Evolutionary conservation across 2,797 vertebrate species (phyloP).

Genomic region (Diglossa cyanea): DNA sequence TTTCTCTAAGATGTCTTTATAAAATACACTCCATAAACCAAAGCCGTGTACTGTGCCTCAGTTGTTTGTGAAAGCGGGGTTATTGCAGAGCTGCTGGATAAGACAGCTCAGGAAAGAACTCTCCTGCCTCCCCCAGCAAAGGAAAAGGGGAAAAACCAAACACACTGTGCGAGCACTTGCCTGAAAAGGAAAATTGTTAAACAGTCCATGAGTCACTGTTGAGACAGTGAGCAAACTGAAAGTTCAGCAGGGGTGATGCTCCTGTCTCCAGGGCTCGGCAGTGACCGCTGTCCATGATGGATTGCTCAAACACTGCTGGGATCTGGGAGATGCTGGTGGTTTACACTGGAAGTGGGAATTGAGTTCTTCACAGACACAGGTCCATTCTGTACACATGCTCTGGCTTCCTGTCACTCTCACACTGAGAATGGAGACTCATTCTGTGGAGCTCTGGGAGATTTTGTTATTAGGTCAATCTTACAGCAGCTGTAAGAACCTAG

Average conservation of each 20-base stretch:
- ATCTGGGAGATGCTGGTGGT: neutral
- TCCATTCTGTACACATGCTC: neutral
- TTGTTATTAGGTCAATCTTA: neutral
- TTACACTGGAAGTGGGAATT: neutral
- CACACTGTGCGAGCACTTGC: neutral
- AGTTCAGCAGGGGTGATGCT: neutral
- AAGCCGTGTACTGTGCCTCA: neutral
- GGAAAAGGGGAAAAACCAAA: neutral
- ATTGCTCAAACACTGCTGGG: neutral
- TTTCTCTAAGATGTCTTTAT: conserved; percentile 42
- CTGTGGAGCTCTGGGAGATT: neutral
- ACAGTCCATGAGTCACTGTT: neutral
- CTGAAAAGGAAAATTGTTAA: neutral
- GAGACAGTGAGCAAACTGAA: neutral
- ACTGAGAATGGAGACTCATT: neutral
- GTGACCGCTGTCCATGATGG: rapidly evolving
- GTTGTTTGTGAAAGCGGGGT: neutral
- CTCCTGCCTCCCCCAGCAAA: neutral
- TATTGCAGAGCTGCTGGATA: neutral
- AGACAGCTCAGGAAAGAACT: neutral
- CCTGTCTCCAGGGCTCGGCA: neutral
- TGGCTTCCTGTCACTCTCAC: neutral
- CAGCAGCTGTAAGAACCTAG: neutral
- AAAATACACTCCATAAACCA: conserved; percentile 27
- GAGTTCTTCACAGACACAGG: neutral